Evolutionary conservation across 2,113 vertebrate genomes (phyloP).

Genomic region (Pelvicachromis taeniatus): DNA sequence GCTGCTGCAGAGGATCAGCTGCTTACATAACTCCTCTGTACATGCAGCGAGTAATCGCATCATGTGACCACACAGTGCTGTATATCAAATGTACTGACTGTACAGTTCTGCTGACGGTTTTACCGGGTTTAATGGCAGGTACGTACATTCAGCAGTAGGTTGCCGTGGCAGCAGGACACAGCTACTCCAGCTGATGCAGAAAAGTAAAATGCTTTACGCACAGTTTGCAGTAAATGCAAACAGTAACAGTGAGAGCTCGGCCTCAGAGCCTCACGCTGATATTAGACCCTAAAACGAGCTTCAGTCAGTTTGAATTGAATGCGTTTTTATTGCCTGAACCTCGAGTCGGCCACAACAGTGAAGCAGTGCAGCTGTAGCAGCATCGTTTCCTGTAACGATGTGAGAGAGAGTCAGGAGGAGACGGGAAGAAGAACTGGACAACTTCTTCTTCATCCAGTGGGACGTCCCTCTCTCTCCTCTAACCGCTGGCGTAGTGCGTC

Average conservation of each 20-base stretch:
- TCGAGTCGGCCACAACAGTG: rapidly evolving
- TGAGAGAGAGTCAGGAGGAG: too few species aligned
- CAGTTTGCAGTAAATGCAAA: neutral
- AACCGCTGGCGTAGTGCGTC: neutral
- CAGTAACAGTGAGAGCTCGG: too few species aligned
- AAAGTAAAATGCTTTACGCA: neutral
- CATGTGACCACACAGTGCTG: neutral
- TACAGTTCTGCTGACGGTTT: neutral
- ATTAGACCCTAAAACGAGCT: neutral
- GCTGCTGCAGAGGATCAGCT: conserved; percentile 1
- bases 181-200: rapidly evolving
- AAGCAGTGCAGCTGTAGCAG: too few species aligned
- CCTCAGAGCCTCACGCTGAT: neutral
- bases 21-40: neutral
- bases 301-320: neutral
- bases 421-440: neutral
- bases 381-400: too few species aligned
- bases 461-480: neutral
- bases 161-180: neutral
- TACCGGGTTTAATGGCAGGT: neutral
- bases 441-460: neutral
- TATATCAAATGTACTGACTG: neutral
- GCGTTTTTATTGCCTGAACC: neutral
- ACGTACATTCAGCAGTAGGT: neutral
- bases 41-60: neutral